These are phyloP conservation scores for Felis catus DNA, from an alignment of 2,113 vertebrate species.

Conservation along the genomic window DNA sequence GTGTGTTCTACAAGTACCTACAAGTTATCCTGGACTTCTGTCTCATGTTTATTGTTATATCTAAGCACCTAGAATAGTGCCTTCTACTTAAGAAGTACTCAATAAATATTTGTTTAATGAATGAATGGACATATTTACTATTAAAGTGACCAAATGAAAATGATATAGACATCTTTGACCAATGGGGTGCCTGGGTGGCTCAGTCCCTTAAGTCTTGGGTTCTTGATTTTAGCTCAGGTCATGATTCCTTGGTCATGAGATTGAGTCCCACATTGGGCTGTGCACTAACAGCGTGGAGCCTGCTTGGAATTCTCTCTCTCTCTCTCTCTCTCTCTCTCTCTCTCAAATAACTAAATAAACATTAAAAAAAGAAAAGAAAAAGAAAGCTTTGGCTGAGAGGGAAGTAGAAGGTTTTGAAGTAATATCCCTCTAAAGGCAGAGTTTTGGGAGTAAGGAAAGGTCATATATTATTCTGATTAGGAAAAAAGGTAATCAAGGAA, in stretches of 20 bases:
- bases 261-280: too few relatives aligned
- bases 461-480: neutral
- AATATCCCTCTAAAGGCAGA: neutral
- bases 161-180: neutral
- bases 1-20: neutral
- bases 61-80: neutral
- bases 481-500: neutral
- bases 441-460: neutral
- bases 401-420: neutral
- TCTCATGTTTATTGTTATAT: neutral
- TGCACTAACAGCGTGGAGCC: too few relatives aligned
- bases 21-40: neutral
- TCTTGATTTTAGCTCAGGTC: too few relatives aligned
- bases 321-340: too few relatives aligned
- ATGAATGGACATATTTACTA: neutral
- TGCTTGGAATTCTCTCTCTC: too few relatives aligned
- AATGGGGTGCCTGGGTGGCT: too few relatives aligned
- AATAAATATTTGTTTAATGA: conserved; percentile 9
- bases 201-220: too few relatives aligned
- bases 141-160: conserved; percentile 19
- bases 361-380: too few relatives aligned
- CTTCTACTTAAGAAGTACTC: neutral
- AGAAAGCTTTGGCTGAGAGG: neutral
- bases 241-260: too few relatives aligned
- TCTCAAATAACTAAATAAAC: too few relatives aligned